Conservation (phyloP, 2,888 invertebrate genomes). For the Nomada flava region DNA sequence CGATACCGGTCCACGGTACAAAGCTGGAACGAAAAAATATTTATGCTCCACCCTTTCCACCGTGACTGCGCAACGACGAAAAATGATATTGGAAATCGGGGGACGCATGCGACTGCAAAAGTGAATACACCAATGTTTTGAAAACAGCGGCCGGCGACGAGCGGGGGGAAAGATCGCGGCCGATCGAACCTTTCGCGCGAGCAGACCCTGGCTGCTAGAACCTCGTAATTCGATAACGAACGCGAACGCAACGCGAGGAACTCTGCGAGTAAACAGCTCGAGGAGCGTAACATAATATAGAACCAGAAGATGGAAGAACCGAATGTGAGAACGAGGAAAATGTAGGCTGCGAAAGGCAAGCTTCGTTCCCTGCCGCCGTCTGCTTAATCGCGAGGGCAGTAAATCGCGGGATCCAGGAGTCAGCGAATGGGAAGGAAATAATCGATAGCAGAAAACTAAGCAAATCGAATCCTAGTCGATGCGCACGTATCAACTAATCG, state of each 20-base stretch:
- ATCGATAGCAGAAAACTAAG: too few relatives aligned
- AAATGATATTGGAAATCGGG: slow-evolving; percentile 67
- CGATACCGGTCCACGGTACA: not conserved
- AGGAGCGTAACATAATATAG: too few relatives aligned
- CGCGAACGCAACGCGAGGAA: not conserved
- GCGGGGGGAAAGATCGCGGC: not conserved
- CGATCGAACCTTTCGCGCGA: not conserved
- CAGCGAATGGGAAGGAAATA: too few relatives aligned
- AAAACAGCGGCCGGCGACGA: slow-evolving; percentile 39
- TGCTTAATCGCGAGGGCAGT: too few relatives aligned
- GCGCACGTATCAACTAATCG: too few relatives aligned
- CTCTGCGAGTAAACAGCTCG: too few relatives aligned
- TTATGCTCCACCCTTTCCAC: slow-evolving; percentile 45
- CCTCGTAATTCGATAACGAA: slow-evolving; percentile 28
- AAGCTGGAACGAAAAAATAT: slow-evolving; percentile 56
- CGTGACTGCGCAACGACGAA: slow-evolving; percentile 56
- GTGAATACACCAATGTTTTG: slow-evolving; percentile 60
- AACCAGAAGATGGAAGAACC: too few relatives aligned
- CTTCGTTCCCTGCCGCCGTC: too few relatives aligned
- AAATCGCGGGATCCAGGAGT: too few relatives aligned
- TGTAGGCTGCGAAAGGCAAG: too few relatives aligned
- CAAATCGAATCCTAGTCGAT: too few relatives aligned
- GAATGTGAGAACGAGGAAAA: too few relatives aligned
- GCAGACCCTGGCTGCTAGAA: not conserved
- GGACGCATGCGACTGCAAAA: slow-evolving; percentile 41